Evolutionary conservation across 2,113 vertebrate species (phyloP).

Genomic region (Mesembrinibis cayennensis): DNA sequence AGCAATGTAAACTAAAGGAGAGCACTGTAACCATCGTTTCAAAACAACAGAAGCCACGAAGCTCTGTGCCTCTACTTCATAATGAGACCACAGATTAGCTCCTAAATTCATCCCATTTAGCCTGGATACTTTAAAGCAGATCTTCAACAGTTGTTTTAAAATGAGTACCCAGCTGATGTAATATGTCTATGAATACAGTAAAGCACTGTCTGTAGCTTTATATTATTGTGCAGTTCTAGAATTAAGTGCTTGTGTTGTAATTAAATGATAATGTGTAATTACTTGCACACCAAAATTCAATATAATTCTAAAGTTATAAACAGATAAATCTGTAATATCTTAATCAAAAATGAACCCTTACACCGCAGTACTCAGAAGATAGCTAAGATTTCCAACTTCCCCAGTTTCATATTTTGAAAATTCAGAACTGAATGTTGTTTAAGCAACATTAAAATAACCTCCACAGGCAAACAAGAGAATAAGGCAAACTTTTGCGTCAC

Average conservation of each 20-base stretch:
- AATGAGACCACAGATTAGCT: background rate
- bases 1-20: background rate
- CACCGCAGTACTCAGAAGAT: background rate
- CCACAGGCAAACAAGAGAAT: background rate
- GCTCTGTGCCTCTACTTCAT: background rate
- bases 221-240: background rate
- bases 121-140: background rate
- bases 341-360: background rate
- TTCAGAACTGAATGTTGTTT: background rate
- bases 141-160: background rate
- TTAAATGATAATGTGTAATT: background rate
- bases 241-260: background rate
- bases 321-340: background rate
- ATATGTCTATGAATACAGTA: background rate
- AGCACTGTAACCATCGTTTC: background rate
- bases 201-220: background rate
- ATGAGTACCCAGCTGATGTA: background rate
- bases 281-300: background rate
- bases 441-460: conserved; percentile 5
- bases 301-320: background rate
- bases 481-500: background rate
- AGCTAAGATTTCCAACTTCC: background rate
- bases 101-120: background rate
- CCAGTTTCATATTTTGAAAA: conserved; percentile 4
- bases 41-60: background rate